A percentile compares a stretch with the other conserved stretches of the same genome.
Evolutionary conservation across 1,140 invertebrate genomes (phyloP).

Genomic region (Pogonus chalceus): DNA sequence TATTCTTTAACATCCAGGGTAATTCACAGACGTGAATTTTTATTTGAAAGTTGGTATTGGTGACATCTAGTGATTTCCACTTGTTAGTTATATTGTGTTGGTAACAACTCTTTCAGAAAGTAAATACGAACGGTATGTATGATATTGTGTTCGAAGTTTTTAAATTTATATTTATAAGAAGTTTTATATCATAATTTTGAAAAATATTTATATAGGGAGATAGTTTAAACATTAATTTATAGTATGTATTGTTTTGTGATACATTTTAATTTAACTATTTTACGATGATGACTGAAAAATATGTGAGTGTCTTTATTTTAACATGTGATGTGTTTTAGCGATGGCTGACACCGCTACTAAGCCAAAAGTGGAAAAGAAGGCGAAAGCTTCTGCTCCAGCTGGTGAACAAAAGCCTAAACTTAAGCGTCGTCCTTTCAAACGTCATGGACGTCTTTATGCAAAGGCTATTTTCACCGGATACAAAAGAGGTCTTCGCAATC

Average conservation of each 20-base stretch:
- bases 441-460: constrained; percentile 81
- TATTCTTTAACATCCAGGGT: too few relatives aligned
- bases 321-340: constrained; percentile 36
- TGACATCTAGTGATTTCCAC: too few relatives aligned
- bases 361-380: constrained; percentile 47
- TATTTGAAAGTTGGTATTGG: too few relatives aligned
- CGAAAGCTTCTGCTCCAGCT: constrained; percentile 44
- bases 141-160: background rate
- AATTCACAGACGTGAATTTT: too few relatives aligned
- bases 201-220: background rate
- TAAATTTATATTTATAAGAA: background rate
- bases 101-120: background rate
- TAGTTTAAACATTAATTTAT: background rate
- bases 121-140: constrained; percentile 3
- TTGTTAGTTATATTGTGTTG: too few relatives aligned
- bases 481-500: constrained; percentile 92
- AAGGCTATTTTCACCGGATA: constrained; percentile 98
- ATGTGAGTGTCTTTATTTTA: constrained; percentile 6
- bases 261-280: background rate
- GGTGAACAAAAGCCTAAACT: constrained; percentile 38
- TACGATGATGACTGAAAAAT: background rate
- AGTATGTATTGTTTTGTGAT: background rate
- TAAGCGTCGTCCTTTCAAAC: constrained; percentile 51
- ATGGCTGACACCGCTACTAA: constrained; percentile 50
- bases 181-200: background rate